These are phyloP conservation scores for Tragopan temminckii DNA, from an alignment of 2,797 vertebrate species.

Conservation along the genomic window DNA sequence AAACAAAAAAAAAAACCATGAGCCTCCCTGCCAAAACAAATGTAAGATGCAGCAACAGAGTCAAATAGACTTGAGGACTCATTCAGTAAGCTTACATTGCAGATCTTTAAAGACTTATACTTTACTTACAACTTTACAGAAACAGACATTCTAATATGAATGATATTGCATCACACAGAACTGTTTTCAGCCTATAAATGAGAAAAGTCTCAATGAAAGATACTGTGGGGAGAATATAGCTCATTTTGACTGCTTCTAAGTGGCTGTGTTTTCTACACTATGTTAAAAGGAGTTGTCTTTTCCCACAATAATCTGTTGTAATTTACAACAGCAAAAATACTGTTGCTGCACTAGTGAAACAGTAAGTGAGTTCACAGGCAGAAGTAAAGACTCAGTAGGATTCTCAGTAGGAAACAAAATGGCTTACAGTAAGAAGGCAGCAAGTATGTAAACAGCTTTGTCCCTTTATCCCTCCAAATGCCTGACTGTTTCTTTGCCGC, in stretches of 20 bases:
- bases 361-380: not conserved
- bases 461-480: not conserved
- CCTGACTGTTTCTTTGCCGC: not conserved
- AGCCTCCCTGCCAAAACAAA: not conserved
- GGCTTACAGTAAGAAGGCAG: not conserved
- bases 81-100: not conserved
- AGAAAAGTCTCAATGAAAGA: not conserved
- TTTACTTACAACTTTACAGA: not conserved
- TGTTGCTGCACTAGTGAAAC: not conserved
- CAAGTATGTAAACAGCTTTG: not conserved
- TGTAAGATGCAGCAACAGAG: not conserved
- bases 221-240: not conserved
- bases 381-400: not conserved
- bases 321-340: not conserved
- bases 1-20: not conserved
- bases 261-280: not conserved
- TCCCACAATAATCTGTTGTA: not conserved
- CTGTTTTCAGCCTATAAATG: not conserved
- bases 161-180: not conserved
- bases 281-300: not conserved
- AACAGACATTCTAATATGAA: not conserved
- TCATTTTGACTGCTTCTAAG: not conserved
- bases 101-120: too few species aligned
- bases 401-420: slow-evolving; percentile 5
- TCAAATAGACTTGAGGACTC: not conserved